Base-by-base conservation (phyloP, 1,140 invertebrate genomes). In the Tetragnatha versicolor region DNA sequence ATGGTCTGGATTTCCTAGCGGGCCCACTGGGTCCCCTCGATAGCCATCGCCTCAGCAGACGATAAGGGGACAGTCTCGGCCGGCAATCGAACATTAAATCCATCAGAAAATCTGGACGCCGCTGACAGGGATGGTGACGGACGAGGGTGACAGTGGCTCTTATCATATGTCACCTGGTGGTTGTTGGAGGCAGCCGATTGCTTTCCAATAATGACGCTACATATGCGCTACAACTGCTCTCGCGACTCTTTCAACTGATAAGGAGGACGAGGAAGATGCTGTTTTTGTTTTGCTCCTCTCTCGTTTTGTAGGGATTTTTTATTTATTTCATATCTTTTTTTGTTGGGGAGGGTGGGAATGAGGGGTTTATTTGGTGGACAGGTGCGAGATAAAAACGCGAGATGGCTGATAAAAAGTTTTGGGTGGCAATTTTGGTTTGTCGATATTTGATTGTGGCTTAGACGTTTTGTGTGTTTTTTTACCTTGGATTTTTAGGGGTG, bases 61-160 rank as follows among this genome's bases (percentile, higher is more conserved):
- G 70, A 73, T 73, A 73, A 61, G 55, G 39, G 70, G 70, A 73
- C 70, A 73, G 55, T 58, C 33, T 60, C 72, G 61, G 72, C 39
- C 68, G 42, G 61, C 75, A 79, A 79, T 79, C 76, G 76, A 79
- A 79, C 76, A 79, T 79, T 79, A 68, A 79, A 79, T 79, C 76
- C 76, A 79, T 79, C 76, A 79, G 65, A 58, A 79, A 79, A 79
- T 79, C 65, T 69, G 63, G 76, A 49, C 76, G 63, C 47, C 42
- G 51, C 60, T 79, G 76, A 79, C 76, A 79, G 39, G 63, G 65
- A 79, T 79, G 76, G 76, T 79, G 76, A 79, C 63, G 37, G 65
- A 79, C 76, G 76, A 79, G 63, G 33, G 55, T 77, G 73, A 77
- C 73, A 77, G 76, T 51, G 65, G 69, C 63, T 58, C 76, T 79